Evolutionary conservation across 1,140 invertebrate genomes (phyloP).

Genomic region (Danaus plexippus): DNA sequence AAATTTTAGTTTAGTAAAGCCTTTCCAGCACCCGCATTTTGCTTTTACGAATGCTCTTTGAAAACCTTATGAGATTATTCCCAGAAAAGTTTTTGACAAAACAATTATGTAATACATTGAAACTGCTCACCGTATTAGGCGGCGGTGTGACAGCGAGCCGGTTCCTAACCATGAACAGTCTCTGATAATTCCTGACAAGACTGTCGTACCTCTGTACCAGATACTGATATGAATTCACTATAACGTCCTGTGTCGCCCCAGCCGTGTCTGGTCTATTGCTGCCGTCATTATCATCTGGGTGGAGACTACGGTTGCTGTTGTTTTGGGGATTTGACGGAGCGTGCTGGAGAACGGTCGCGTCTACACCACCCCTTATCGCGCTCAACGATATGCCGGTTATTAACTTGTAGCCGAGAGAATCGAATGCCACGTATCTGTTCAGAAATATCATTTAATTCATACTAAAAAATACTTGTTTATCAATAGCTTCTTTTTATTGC

Average conservation of each 20-base stretch:
- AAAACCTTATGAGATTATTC: no score
- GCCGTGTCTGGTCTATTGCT: slow-evolving; percentile 32
- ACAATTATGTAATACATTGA: no score
- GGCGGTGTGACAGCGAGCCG: slow-evolving; percentile 47
- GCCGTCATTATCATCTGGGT: slow-evolving; percentile 34
- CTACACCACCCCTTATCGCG: slow-evolving; percentile 21
- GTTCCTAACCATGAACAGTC: slow-evolving; percentile 62
- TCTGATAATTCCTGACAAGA: slow-evolving; percentile 63
- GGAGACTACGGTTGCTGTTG: slow-evolving; percentile 23
- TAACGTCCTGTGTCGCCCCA: slow-evolving; percentile 52
- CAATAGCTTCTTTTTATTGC: no score
- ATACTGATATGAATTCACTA: slow-evolving; percentile 64
- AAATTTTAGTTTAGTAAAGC: no score
- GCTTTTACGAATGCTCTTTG: no score
- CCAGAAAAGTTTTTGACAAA: no score
- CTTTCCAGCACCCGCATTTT: no score
- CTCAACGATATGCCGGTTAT: slow-evolving; percentile 85
- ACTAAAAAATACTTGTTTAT: not conserved
- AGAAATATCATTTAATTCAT: slow-evolving; percentile 10
- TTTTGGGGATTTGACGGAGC: slow-evolving; percentile 21
- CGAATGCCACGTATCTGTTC: slow-evolving; percentile 87
- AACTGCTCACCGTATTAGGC: slow-evolving; percentile 39
- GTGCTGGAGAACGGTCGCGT: slow-evolving; percentile 30
- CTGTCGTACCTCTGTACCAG: slow-evolving; percentile 67
- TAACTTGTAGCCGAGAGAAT: slow-evolving; percentile 84